phyloP scores from a whole-genome alignment of 2,888 invertebrate species.

The Chorisops tibialis region DNA sequence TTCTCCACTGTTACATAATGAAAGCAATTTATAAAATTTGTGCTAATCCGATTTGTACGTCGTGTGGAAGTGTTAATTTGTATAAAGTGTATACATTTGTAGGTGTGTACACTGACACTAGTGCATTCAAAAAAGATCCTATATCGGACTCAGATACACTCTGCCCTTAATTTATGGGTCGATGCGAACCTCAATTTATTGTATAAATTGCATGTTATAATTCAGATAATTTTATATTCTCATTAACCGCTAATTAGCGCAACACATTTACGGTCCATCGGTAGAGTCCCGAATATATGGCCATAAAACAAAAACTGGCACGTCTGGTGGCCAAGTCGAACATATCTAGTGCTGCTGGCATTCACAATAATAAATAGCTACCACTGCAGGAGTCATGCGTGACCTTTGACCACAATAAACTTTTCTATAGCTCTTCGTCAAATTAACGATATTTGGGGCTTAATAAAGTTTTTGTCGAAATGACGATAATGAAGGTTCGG shows the following conservation, averaged over 20 bases:
- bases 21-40: too few relatives aligned
- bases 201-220: not conserved
- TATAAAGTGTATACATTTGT: too few relatives aligned
- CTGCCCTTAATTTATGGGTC: too few relatives aligned
- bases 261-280: not conserved
- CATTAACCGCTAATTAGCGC: constrained; percentile 5
- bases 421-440: not conserved
- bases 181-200: too few relatives aligned
- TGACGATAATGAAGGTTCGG: not conserved
- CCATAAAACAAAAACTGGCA: not conserved
- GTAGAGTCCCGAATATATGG: not conserved
- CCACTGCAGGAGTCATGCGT: not conserved
- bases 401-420: constrained; percentile 18
- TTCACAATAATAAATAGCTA: constrained; percentile 1
- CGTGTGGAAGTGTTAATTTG: too few relatives aligned
- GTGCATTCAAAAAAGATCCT: too few relatives aligned
- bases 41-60: too few relatives aligned
- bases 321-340: not conserved
- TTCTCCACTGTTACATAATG: too few relatives aligned
- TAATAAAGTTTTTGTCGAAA: constrained; percentile 4
- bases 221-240: not conserved
- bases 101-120: too few relatives aligned
- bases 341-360: not conserved
- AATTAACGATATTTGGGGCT: constrained; percentile 7
- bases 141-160: too few relatives aligned